phyloP scores from a whole-genome alignment of 2,888 invertebrate genomes.

The Pachycephus smyrnensis region DNA sequence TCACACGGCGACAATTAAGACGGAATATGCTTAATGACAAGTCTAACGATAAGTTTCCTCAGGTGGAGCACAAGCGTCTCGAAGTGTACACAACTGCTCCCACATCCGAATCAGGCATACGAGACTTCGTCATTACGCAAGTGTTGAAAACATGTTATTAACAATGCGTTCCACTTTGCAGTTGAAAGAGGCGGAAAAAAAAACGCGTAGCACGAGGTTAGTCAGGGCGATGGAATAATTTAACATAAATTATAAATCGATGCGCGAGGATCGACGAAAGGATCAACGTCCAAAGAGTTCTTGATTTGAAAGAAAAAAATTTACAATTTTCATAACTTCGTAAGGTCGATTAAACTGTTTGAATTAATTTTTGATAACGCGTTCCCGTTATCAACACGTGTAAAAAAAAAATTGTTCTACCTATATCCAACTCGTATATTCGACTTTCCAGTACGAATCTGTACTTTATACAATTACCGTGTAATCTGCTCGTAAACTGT shows the following conservation, averaged over 20 bases:
- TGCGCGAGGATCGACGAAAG: conserved; percentile 18
- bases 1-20: neutral
- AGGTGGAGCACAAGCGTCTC: conserved; percentile 34
- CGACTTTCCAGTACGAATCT: neutral
- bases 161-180: conserved; percentile 27
- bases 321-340: neutral
- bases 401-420: conserved; percentile 11
- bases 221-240: conserved; percentile 16
- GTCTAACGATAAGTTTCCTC: conserved; percentile 39
- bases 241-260: conserved; percentile 14
- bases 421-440: neutral
- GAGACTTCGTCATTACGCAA: conserved; percentile 3
- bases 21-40: neutral
- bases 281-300: conserved; percentile 8
- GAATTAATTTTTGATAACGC: neutral
- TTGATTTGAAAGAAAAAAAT: neutral
- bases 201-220: neutral
- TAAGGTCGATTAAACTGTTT: neutral
- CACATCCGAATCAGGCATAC: conserved; percentile 15
- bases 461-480: neutral
- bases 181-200: conserved; percentile 11
- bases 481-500: neutral
- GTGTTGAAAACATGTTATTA: conserved; percentile 39
- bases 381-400: conserved; percentile 24
- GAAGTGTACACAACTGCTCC: conserved; percentile 44